Conservation (phyloP, 2,888 invertebrate genomes). For the Sphaerolaimus hirsutus region DNA sequence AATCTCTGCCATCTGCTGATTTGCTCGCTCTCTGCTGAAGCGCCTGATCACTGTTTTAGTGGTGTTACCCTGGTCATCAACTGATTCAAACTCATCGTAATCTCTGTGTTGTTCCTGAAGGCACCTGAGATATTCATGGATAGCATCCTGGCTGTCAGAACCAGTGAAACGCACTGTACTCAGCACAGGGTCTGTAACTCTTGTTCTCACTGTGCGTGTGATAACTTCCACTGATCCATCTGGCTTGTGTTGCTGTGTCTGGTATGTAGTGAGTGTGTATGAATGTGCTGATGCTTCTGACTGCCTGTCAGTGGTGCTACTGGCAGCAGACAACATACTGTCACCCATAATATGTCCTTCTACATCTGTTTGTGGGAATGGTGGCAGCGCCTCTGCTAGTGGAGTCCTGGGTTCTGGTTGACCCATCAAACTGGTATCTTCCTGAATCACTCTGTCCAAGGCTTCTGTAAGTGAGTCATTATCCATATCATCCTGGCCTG, state of each 20-base stretch:
- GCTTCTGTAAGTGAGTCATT: slow-evolving; percentile 18
- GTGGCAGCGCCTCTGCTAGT: neutral
- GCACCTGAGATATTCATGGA: slow-evolving; percentile 12
- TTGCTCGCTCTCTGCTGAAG: neutral
- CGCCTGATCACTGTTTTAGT: slow-evolving; percentile 11
- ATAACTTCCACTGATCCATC: slow-evolving; percentile 21
- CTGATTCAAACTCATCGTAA: slow-evolving; percentile 18
- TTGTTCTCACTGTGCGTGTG: slow-evolving; percentile 20
- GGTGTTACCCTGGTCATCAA: slow-evolving; percentile 21
- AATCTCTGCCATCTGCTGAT: no score
- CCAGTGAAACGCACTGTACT: slow-evolving; percentile 22
- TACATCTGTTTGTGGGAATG: slow-evolving; percentile 13
- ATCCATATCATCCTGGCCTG: slow-evolving; percentile 11
- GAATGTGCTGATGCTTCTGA: slow-evolving; percentile 10
- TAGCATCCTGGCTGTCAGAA: slow-evolving; percentile 14
- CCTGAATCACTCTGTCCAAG: slow-evolving; percentile 11
- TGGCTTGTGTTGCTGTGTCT: slow-evolving; percentile 13
- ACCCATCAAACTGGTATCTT: no score
- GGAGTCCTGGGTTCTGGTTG: slow-evolving; percentile 2
- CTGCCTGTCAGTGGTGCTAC: neutral
- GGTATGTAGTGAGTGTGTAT: slow-evolving; percentile 21
- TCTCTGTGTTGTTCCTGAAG: slow-evolving; percentile 7
- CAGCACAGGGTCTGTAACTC: slow-evolving; percentile 18
- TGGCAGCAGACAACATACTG: neutral
- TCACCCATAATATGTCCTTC: no score